Percentiles rank a stretch among this genome's conserved stretches.
Conservation (phyloP, 2,113 vertebrate species). For the Speoplatyrhinus poulsoni region DNA sequence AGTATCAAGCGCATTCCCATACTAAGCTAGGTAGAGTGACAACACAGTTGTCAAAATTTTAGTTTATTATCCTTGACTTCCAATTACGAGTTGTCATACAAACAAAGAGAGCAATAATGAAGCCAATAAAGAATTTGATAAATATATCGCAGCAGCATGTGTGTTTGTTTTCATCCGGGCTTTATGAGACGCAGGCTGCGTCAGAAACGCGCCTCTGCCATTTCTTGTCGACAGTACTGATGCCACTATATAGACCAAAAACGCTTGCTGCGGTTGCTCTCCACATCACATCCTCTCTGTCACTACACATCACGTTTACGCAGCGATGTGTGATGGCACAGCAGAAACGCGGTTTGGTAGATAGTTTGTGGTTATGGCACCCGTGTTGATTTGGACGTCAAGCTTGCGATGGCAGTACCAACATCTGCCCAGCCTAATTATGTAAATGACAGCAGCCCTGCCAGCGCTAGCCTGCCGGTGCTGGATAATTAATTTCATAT, state of each 20-base stretch:
- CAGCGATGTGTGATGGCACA: constrained; percentile 25
- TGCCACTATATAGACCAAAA: constrained; percentile 4
- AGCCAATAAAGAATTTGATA: no score
- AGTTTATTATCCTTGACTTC: not conserved
- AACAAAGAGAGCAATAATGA: not conserved
- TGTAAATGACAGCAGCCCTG: constrained; percentile 70
- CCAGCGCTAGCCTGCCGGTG: constrained; percentile 59
- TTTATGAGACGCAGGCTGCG: not conserved
- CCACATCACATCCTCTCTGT: constrained; percentile 11
- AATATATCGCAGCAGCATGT: not conserved
- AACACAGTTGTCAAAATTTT: not conserved
- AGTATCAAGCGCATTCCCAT: no score
- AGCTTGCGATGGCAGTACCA: constrained; percentile 61
- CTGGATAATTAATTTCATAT: constrained; percentile 76
- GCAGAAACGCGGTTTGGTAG: constrained; percentile 4
- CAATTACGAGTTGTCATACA: not conserved
- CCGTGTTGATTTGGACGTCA: constrained; percentile 51
- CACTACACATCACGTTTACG: constrained; percentile 5
- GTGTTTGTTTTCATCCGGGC: not conserved
- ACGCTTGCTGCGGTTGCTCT: not conserved
- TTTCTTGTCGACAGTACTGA: not conserved
- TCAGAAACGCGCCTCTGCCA: constrained; percentile 9
- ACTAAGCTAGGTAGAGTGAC: not conserved
- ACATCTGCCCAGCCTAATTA: constrained; percentile 74
- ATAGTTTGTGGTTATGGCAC: constrained; percentile 49